phyloP scores from a whole-genome alignment of 1,140 invertebrate species.

The Apis laboriosa region DNA sequence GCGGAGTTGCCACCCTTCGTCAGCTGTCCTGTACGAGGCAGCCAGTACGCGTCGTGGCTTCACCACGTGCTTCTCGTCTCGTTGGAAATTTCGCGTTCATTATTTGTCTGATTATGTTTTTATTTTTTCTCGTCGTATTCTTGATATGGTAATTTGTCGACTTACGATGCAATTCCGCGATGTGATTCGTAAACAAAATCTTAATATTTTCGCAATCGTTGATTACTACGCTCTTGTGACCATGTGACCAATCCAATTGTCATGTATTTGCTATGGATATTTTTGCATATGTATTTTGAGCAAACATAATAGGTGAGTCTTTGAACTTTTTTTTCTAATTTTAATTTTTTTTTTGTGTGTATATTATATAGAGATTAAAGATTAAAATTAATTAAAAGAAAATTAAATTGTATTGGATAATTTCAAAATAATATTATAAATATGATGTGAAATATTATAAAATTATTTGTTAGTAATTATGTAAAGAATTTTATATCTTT shows the following conservation, averaged over 20 bases:
- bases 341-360: not conserved
- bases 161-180: not conserved
- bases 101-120: not conserved
- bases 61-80: constrained; percentile 76
- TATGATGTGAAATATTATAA: too few relatives aligned
- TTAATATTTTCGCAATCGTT: not conserved
- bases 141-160: not conserved
- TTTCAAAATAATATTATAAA: too few relatives aligned
- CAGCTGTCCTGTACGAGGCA: constrained; percentile 74
- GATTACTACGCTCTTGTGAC: not conserved
- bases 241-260: constrained; percentile 14
- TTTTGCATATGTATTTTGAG: not conserved
- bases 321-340: not conserved
- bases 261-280: not conserved
- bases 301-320: constrained; percentile 26
- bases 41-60: constrained; percentile 76
- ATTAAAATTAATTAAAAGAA: too few relatives aligned
- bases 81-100: not conserved
- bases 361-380: too few relatives aligned
- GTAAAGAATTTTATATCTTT: too few relatives aligned
- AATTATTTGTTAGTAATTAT: too few relatives aligned
- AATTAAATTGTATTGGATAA: too few relatives aligned
- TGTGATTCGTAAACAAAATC: not conserved
- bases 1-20: constrained; percentile 67
- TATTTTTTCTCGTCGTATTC: not conserved